A percentile compares a stretch with the other conserved stretches of the same genome.
Conservation (phyloP, 2,113 vertebrate species). For the Cochlearius cochlearius region DNA sequence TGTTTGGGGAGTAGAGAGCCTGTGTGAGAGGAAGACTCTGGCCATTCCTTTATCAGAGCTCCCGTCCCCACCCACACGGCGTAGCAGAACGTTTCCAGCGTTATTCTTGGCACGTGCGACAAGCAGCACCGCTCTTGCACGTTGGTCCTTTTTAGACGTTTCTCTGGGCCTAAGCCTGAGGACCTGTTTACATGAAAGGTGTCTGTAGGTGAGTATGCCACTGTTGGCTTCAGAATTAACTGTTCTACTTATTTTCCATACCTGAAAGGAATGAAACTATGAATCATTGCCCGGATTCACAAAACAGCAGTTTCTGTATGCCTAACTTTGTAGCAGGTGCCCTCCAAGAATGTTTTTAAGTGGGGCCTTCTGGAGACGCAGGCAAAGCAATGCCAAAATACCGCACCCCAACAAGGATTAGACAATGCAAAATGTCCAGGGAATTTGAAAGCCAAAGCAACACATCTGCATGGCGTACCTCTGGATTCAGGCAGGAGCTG, state of each 20-base stretch:
- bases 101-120: neutral
- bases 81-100: neutral
- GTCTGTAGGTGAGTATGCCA: neutral
- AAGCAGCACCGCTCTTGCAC: neutral
- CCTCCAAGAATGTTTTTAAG: neutral
- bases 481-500: neutral
- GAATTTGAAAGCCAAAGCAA: neutral
- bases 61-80: neutral
- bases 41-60: neutral
- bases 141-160: neutral
- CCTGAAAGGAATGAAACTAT: neutral
- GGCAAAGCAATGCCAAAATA: neutral
- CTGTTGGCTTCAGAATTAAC: neutral
- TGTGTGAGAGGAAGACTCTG: neutral
- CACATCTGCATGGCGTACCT: rapidly evolving
- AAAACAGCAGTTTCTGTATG: neutral
- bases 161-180: neutral
- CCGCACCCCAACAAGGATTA: neutral
- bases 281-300: neutral
- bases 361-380: neutral
- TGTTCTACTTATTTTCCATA: neutral
- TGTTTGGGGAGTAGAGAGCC: neutral
- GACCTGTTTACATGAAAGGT: neutral
- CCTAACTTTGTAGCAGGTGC: neutral
- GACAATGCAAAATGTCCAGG: neutral